A percentile compares a stretch with the other conserved stretches of the same genome.
phyloP scores from a whole-genome alignment of 2,888 invertebrate species.

The Isotomurus palustris region DNA sequence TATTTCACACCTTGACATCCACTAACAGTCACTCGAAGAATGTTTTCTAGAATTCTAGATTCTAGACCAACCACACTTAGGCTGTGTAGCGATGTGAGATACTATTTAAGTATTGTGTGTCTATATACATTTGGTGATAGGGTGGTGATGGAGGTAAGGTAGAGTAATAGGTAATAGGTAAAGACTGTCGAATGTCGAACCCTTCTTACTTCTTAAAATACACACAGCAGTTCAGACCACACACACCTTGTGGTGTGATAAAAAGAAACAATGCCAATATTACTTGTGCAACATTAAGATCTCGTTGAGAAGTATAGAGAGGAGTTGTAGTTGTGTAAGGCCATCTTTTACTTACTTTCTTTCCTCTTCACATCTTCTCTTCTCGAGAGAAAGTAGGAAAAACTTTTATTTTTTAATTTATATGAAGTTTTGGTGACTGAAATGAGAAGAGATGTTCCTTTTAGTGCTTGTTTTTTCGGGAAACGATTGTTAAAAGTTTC shows the following conservation, averaged over 20 bases:
- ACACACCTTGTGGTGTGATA: too few species aligned
- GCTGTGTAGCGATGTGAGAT: constrained; percentile 2
- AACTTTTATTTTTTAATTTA: constrained; percentile 8
- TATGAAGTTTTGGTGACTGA: constrained; percentile 4
- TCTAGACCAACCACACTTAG: neutral
- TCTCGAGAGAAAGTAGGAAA: constrained; percentile 2
- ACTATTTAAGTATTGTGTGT: constrained; percentile 9
- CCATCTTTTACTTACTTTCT: too few species aligned
- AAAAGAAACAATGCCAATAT: too few species aligned
- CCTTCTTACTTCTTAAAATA: too few species aligned
- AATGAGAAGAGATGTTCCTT: constrained; percentile 13
- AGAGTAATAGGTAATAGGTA: too few species aligned
- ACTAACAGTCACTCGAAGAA: constrained; percentile 15
- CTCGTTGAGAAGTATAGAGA: too few species aligned
- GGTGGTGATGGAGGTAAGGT: neutral
- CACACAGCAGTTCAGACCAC: too few species aligned
- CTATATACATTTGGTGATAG: constrained; percentile 7
- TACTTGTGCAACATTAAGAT: too few species aligned
- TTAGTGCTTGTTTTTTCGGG: too few species aligned
- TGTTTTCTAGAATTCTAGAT: constrained; percentile 12
- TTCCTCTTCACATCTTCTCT: neutral
- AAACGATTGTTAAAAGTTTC: too few species aligned
- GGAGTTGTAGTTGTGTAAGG: too few species aligned
- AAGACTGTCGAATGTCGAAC: too few species aligned
- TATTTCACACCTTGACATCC: constrained; percentile 43